Percentiles rank a stretch among this genome's conserved stretches.
These are phyloP conservation scores for Falco rusticolus DNA, from an alignment of 2,797 vertebrate species.

Conservation along the genomic window DNA sequence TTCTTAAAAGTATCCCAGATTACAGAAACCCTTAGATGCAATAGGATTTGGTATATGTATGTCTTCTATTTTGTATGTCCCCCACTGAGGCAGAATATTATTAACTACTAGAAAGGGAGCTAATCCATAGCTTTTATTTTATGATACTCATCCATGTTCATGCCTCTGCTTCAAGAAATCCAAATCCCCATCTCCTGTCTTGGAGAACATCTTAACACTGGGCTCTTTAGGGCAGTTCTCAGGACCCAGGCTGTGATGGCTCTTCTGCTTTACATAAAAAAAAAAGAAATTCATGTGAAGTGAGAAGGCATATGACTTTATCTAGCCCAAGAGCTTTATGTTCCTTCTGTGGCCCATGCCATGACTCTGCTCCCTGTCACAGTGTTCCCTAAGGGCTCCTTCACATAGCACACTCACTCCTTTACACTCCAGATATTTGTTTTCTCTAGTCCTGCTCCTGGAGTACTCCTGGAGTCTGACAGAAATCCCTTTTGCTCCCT, in stretches of 20 bases:
- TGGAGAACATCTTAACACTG: background rate
- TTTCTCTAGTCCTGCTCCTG: background rate
- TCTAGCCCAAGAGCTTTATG: background rate
- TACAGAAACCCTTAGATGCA: background rate
- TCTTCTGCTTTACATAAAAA: background rate
- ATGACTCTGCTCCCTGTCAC: background rate
- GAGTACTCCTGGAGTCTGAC: background rate
- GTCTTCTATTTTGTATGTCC: background rate
- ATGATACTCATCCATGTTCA: background rate
- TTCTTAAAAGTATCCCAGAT: background rate
- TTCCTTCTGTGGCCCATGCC: background rate
- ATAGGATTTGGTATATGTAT: background rate
- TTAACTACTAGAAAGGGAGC: background rate
- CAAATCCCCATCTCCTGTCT: background rate
- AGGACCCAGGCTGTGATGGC: background rate
- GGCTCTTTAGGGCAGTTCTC: background rate
- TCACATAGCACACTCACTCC: rapidly evolving
- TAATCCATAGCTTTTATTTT: background rate
- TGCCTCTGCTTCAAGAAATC: background rate
- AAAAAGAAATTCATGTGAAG: background rate
- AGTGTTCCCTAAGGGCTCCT: background rate
- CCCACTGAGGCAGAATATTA: background rate
- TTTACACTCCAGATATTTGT: background rate
- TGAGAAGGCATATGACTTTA: background rate
- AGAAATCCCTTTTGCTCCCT: background rate